phyloP scores from a whole-genome alignment of 2,888 invertebrate species.

The Aphrophora alni region DNA sequence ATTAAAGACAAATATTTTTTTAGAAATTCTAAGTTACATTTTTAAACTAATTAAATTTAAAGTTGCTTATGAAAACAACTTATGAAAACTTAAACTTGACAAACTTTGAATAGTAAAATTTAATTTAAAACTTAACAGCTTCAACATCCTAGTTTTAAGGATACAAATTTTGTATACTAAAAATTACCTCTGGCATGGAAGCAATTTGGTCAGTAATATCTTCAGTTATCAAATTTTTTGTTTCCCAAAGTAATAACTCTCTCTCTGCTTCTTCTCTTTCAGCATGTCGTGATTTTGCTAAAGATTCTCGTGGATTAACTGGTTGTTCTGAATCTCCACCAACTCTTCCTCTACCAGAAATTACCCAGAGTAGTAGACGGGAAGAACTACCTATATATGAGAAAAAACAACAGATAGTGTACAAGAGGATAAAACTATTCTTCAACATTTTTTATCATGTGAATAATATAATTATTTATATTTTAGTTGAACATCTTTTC shows the following conservation, averaged over 20 bases:
- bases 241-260: slow-evolving; percentile 60
- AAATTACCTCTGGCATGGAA: slow-evolving; percentile 64
- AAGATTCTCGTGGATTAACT: not conserved
- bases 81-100: too few relatives aligned
- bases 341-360: not conserved
- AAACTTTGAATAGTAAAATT: too few relatives aligned
- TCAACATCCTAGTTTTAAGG: not conserved
- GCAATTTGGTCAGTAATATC: slow-evolving; percentile 58
- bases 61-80: too few relatives aligned
- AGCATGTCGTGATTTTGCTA: slow-evolving; percentile 52
- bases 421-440: too few relatives aligned
- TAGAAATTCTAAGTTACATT: too few relatives aligned
- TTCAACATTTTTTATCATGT: too few relatives aligned
- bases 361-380: slow-evolving; percentile 25
- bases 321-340: not conserved
- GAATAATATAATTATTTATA: too few relatives aligned
- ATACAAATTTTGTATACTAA: slow-evolving; percentile 26
- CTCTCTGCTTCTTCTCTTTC: slow-evolving; percentile 57
- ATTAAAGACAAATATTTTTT: too few relatives aligned
- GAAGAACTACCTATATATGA: not conserved
- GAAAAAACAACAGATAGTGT: too few relatives aligned
- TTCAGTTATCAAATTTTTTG: slow-evolving; percentile 57
- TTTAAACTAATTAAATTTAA: too few relatives aligned
- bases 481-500: too few relatives aligned
- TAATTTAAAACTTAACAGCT: too few relatives aligned